A percentile compares a stretch with the other conserved stretches of the same genome.
Evolutionary conservation across 2,888 invertebrate species (phyloP).

Genomic region (Noctua pronuba): DNA sequence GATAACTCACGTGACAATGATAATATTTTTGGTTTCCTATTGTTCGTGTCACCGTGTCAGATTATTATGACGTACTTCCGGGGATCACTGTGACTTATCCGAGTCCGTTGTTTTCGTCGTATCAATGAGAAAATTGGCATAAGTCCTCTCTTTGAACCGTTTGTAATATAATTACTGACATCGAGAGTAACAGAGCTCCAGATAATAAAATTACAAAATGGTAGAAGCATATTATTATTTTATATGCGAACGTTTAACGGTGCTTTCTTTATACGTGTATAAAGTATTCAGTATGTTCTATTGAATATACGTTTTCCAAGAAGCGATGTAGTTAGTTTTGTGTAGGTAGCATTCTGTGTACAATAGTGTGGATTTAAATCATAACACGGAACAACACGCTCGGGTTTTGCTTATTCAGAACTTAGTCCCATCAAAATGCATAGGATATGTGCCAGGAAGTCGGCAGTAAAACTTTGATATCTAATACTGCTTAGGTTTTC

Average conservation of each 20-base stretch:
- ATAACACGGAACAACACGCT: conserved; percentile 54
- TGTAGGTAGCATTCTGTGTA: conserved; percentile 30
- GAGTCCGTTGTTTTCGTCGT: conserved; percentile 32
- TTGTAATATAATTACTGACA: conserved; percentile 49
- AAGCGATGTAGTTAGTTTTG: conserved; percentile 20
- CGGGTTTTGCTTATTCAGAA: conserved; percentile 65
- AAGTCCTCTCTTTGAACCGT: conserved; percentile 33
- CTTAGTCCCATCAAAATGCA: conserved; percentile 65
- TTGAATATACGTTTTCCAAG: conserved; percentile 37
- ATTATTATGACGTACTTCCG: conserved; percentile 21
- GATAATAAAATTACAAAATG: conserved; percentile 40
- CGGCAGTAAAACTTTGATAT: conserved; percentile 62
- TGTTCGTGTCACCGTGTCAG: conserved; percentile 3
- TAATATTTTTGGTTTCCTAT: conserved; percentile 30
- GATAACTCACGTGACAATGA: conserved; percentile 7
- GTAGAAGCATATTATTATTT: conserved; percentile 24
- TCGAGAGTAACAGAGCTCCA: conserved; percentile 20
- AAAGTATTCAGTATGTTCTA: conserved; percentile 9
- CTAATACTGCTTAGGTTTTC: conserved; percentile 59
- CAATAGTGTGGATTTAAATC: conserved; percentile 42
- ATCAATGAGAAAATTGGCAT: conserved; percentile 32
- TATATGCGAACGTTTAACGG: conserved; percentile 20
- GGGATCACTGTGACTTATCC: conserved; percentile 23
- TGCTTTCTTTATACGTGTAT: conserved; percentile 13
- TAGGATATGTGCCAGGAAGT: conserved; percentile 60